A percentile compares a stretch with the other conserved stretches of the same genome.
Conservation (phyloP, 2,113 vertebrate genomes). For the Heteronetta atricapilla region DNA sequence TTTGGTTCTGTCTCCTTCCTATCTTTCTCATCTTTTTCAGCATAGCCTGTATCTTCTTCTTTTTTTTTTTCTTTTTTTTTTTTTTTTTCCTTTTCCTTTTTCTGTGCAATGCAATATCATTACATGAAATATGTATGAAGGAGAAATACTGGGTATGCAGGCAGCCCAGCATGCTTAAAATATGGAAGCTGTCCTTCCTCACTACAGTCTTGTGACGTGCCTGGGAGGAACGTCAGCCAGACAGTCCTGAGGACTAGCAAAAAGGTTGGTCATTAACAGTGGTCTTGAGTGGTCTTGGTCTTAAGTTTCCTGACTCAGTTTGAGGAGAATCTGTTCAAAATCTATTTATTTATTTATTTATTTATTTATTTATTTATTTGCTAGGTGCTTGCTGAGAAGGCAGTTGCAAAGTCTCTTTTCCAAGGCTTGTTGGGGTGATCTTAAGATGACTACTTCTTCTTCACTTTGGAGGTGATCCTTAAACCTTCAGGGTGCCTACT, state of each 20-base stretch:
- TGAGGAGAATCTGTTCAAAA: background rate
- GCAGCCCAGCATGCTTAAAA: background rate
- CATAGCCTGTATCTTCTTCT: background rate
- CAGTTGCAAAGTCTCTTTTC: background rate
- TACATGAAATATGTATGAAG: conserved; percentile 1
- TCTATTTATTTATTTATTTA: too few species aligned
- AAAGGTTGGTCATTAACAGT: background rate
- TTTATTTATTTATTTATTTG: too few species aligned
- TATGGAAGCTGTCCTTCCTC: background rate
- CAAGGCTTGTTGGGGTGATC: background rate
- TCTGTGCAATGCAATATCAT: background rate
- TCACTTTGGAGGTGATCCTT: background rate
- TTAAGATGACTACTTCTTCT: background rate
- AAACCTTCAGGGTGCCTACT: background rate
- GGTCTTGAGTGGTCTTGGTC: background rate
- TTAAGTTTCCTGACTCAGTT: background rate
- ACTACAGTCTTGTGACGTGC: background rate
- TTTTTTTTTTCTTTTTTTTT: too few species aligned
- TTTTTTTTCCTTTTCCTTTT: background rate
- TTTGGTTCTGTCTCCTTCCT: conserved; percentile 15
- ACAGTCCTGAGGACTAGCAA: background rate
- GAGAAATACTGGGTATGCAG: background rate
- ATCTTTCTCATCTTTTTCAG: conserved; percentile 11
- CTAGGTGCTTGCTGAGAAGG: background rate
- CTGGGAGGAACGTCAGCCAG: background rate